Evolutionary conservation across 2,113 vertebrate species (phyloP).

Genomic region (Esox niger): DNA sequence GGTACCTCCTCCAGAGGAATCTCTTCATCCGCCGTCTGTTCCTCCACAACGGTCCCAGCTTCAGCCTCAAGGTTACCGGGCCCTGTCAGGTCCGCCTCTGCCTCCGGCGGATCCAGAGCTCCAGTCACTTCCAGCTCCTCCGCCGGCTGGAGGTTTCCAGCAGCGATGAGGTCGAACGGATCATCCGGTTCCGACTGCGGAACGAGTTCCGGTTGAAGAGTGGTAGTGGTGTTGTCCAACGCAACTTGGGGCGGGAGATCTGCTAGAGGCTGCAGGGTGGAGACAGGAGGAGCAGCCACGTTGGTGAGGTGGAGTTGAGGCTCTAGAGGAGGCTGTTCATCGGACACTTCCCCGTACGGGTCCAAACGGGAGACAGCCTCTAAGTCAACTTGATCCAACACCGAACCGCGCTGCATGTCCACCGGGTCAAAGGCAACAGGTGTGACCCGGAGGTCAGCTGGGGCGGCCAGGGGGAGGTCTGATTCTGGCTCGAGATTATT

Average conservation of each 20-base stretch:
- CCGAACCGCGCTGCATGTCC: neutral
- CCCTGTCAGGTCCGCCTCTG: constrained; percentile 4
- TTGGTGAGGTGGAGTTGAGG: neutral
- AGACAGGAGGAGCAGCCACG: neutral
- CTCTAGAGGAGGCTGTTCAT: neutral
- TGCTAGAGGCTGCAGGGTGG: constrained; percentile 22
- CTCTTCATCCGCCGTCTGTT: constrained; percentile 64
- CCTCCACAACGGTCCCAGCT: constrained; percentile 51
- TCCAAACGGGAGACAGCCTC: constrained; percentile 7
- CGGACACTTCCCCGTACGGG: neutral
- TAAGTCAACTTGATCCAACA: neutral
- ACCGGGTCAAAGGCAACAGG: neutral
- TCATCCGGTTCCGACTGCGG: constrained; percentile 10
- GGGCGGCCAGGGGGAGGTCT: neutral
- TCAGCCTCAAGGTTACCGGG: constrained; percentile 9
- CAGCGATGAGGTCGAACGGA: constrained; percentile 45
- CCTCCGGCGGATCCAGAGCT: constrained; percentile 14
- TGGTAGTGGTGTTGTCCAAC: constrained; percentile 47
- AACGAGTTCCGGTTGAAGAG: constrained; percentile 36
- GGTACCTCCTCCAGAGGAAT: constrained; percentile 80
- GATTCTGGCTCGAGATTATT: neutral
- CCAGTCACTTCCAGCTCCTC: constrained; percentile 20
- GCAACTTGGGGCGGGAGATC: constrained; percentile 39
- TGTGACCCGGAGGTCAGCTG: neutral
- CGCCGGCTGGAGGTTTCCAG: constrained; percentile 45